phyloP scores from a whole-genome alignment of 2,888 invertebrate species.

The Ashinkailepas kermadecensis region DNA sequence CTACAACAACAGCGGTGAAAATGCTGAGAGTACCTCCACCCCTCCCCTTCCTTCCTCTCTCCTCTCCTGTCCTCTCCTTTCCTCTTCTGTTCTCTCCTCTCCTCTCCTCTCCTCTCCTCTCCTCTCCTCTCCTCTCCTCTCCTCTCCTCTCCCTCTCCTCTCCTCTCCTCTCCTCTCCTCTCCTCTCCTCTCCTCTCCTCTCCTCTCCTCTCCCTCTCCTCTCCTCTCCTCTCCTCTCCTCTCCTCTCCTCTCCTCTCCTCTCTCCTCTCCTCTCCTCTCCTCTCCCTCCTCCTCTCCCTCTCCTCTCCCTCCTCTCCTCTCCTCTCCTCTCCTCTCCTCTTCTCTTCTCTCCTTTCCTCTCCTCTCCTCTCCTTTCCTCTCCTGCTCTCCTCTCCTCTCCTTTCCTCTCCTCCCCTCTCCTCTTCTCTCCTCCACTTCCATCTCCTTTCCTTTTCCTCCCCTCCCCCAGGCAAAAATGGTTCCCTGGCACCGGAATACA shows the following conservation, averaged over 20 bases:
- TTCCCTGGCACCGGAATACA: no score
- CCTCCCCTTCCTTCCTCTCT: slow-evolving; percentile 2
- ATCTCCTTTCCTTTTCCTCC: neutral
- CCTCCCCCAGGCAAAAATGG: neutral
- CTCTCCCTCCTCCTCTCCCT: neutral
- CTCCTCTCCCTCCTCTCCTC: neutral
- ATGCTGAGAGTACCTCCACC: no score
- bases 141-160: slow-evolving; percentile 4
- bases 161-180: neutral
- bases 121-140: slow-evolving; percentile 23
- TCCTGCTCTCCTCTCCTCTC: neutral
- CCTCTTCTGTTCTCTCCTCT: slow-evolving; percentile 23
- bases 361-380: slow-evolving; percentile 18
- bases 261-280: slow-evolving; percentile 11
- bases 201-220: neutral
- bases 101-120: neutral
- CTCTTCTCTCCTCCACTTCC: neutral
- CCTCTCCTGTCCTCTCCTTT: slow-evolving; percentile 20
- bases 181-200: neutral
- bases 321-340: slow-evolving; percentile 21
- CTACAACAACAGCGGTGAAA: no score
- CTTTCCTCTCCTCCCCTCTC: neutral
- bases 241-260: neutral
- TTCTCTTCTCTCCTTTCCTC: slow-evolving; percentile 13
- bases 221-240: neutral